A percentile compares a stretch with the other conserved stretches of the same genome.
phyloP scores from a whole-genome alignment of 2,888 invertebrate species.

The Cryptocheilus praepositus region DNA sequence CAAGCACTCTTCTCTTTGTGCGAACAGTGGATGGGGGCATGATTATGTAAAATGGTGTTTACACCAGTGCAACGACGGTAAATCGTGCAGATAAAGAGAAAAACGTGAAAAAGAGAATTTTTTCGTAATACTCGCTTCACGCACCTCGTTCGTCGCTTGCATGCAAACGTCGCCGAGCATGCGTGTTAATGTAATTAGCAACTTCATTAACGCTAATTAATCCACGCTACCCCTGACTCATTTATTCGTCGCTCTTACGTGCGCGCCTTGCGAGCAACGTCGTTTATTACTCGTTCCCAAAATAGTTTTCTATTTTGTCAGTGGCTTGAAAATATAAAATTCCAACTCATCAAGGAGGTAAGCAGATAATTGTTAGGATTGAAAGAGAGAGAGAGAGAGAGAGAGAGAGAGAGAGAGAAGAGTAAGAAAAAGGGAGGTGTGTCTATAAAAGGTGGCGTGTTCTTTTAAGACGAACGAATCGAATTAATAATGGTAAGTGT shows the following conservation, averaged over 20 bases:
- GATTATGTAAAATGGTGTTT: background rate
- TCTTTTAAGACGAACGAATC: too few relatives aligned
- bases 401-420: background rate
- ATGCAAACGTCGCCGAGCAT: conserved; percentile 16
- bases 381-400: background rate
- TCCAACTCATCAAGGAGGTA: background rate
- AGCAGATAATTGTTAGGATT: background rate
- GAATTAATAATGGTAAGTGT: too few relatives aligned
- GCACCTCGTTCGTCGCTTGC: background rate
- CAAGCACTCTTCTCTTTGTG: too few relatives aligned
- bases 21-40: too few relatives aligned
- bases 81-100: conserved; percentile 4
- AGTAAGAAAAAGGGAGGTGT: background rate
- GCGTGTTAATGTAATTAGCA: conserved; percentile 31
- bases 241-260: conserved; percentile 16
- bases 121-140: background rate
- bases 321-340: background rate
- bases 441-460: too few relatives aligned
- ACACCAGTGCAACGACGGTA: background rate
- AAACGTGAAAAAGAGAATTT: background rate
- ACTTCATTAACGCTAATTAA: conserved; percentile 39
- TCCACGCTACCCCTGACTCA: conserved; percentile 17
- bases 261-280: background rate
- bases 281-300: too few relatives aligned
- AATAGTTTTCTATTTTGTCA: too few relatives aligned